phyloP scores from a whole-genome alignment of 2,888 invertebrate genomes.

The Acleris literana region DNA sequence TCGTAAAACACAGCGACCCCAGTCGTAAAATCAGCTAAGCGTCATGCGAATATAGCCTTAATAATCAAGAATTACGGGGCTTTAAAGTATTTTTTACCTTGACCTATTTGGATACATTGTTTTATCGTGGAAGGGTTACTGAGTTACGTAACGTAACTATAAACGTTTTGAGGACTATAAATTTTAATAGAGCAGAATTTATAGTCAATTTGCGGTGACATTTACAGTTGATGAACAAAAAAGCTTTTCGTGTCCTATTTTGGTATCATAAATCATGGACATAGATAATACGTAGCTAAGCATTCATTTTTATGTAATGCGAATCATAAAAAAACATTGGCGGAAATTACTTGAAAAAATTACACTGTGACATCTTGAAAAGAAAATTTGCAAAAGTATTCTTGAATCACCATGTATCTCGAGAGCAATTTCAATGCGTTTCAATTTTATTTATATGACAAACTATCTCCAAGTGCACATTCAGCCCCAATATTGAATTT shows the following conservation, averaged over 20 bases:
- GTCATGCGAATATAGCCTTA: constrained; percentile 65
- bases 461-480: constrained; percentile 7
- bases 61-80: constrained; percentile 60
- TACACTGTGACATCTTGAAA: no score
- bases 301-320: constrained; percentile 12
- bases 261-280: constrained; percentile 44
- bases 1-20: constrained; percentile 76
- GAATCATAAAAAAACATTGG: constrained; percentile 23
- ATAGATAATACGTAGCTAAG: constrained; percentile 2
- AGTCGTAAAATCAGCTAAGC: constrained; percentile 69
- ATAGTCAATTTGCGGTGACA: constrained; percentile 74
- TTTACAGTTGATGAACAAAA: constrained; percentile 77
- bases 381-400: no score
- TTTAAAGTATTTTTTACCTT: constrained; percentile 61
- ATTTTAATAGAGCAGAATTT: constrained; percentile 80
- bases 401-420: constrained; percentile 4
- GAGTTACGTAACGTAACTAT: constrained; percentile 75
- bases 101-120: constrained; percentile 65
- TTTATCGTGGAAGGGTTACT: constrained; percentile 76
- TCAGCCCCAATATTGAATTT: constrained; percentile 70
- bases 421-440: constrained; percentile 1
- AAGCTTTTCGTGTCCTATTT: constrained; percentile 64
- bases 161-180: constrained; percentile 74
- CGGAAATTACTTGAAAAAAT: no score
- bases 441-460: no score